Evolutionary conservation across 2,113 vertebrate species (phyloP), one percentile per base, ranked within the genome.

Genomic region (Geococcyx californianus): DNA sequence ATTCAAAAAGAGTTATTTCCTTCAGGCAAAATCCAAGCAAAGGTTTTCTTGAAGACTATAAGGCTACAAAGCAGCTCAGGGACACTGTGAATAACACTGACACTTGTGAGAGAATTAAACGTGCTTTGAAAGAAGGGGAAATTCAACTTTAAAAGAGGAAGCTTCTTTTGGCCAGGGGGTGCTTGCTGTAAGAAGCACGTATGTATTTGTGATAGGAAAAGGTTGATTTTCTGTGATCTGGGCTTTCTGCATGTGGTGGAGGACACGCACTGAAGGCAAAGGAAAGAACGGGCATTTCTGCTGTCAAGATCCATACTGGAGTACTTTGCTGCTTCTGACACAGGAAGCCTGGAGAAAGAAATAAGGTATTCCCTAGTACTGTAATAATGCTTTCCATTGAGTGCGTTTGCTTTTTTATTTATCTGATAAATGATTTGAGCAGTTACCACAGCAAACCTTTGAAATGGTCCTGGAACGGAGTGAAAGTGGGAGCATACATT

Each of bases 61-160:
- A n/a, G 51, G 38, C 29, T 84, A n/a, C 21, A 20, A 14, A n/a
- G 80, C 19, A 72, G 77, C 74, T 89, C 66, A 60, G 94, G 73
- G 80, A 79, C 28, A 10, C 44, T 21, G 19, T 81, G 76, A 94
- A 47, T 94, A 91, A 52, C 45, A 66, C 25, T 67, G 49, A 44
- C 33, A 16, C 56, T 95, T 78, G 52, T 75, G 52, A 89, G 58
- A 85, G 33, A 78, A 63, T 92, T 84, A 64, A 69, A 72, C 31
- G 14, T 75, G 19, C 60, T 90, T 84, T 94, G 64, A 93, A 94
- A 80, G 51, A 75, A 96, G 95, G 93, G 95, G 95, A 95, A 96
- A 73, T 97, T 97, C n/a, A 34, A 0, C 60, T 64, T 54, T 36
- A 76, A 95, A 97, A 93, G 91, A 84, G 94, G 95, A 96, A 96